These are phyloP conservation scores for Neodon shergylaensis DNA, from an alignment of 2,113 vertebrate species.

Conservation along the genomic window DNA sequence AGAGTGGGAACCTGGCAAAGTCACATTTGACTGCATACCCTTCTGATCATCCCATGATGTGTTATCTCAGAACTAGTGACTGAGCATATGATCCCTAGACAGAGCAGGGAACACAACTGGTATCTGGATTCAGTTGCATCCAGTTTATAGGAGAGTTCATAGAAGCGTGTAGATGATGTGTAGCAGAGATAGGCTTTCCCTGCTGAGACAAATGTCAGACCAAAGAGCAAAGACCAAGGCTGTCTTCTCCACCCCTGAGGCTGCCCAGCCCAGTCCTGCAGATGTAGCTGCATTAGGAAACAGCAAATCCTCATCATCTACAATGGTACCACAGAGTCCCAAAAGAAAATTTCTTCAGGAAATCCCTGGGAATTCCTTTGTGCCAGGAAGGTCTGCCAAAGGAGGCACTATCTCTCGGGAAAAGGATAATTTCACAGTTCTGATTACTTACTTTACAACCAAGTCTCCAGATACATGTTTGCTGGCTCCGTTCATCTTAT, in stretches of 20 bases:
- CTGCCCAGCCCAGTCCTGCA: not conserved
- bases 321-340: not conserved
- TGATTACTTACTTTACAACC: not conserved
- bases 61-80: not conserved
- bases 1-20: fast-evolving
- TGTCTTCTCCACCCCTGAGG: slow-evolving; percentile 42
- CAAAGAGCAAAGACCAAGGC: slow-evolving; percentile 14
- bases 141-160: not conserved
- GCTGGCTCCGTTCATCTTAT: not conserved
- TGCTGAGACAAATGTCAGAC: not conserved
- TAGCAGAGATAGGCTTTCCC: slow-evolving; percentile 28
- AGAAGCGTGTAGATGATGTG: no score
- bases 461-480: not conserved
- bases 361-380: not conserved
- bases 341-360: not conserved
- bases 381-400: not conserved
- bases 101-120: fast-evolving
- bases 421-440: not conserved
- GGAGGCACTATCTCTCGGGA: not conserved
- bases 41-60: no score
- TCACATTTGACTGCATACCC: fast-evolving
- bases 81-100: fast-evolving
- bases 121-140: not conserved
- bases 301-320: slow-evolving; percentile 63
- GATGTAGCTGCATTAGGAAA: slow-evolving; percentile 15